Evolutionary conservation across 2,113 vertebrate species (phyloP), one percentile per base, ranked within the genome.

Genomic region (Choloepus hoffmanni): DNA sequence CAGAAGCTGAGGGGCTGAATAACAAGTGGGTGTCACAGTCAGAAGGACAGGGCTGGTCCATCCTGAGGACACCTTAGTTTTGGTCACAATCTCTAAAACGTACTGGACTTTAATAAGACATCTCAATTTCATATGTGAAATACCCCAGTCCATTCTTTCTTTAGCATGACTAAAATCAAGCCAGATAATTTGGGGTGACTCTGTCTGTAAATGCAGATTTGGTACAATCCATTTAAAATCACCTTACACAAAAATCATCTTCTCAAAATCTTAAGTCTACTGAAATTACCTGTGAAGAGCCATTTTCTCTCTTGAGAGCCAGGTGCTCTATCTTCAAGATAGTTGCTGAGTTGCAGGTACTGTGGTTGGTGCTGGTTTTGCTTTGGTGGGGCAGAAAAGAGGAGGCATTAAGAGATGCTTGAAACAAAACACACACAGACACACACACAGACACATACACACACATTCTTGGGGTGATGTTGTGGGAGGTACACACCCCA

Each of bases 11-110:
- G 74, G 9, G 23, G 7, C 5, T 13, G 3, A 55, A 43, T 19
- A n/a, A 67, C 18, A 86, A 3, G 2, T 45, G 15, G 43, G 3
- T 9, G 30, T 36, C 63, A 36, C 14, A 23, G 70, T 63, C 48
- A 50, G 0, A 4, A 1, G 33, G 26, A 1, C 18, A 67, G 77
- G n/a, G 9, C 1, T 65, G 23, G 4, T 33, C 36, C 21, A 2
- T 53, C 8, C 7, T 2, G 7, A 77, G 18, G 50, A 60, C 9
- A 5, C 33, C 43, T 77, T 19, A 5, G 19, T 88, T 88, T 68
- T 63, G 33, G 13, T 85, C 6, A 2, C 24, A 21, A 5, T 48
- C 55, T 40, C 87, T 87, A 24, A 84, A 40, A 26, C 7, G 7
- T 13, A 33, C 0, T 53, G 36, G 67, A 30, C 62, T 13, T 76